Evolutionary conservation across 1,140 invertebrate species (phyloP).

Genomic region (Nomia melanderi): DNA sequence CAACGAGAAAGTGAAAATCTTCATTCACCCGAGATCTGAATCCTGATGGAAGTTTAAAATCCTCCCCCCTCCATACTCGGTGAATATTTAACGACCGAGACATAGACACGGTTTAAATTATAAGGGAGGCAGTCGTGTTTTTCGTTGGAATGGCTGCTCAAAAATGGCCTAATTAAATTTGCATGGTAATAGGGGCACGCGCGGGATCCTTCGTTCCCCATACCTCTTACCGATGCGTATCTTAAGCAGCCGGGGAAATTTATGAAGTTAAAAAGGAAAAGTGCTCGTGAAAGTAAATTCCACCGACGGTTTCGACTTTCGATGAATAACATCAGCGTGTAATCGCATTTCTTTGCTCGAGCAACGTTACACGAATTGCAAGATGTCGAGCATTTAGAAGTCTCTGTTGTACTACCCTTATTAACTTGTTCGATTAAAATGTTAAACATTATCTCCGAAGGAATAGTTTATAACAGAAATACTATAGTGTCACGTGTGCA

Average conservation of each 20-base stretch:
- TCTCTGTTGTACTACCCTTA: too few species aligned
- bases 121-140: constrained; percentile 3
- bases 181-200: constrained; percentile 34
- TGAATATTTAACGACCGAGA: not conserved
- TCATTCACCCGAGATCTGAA: not conserved
- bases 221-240: constrained; percentile 9
- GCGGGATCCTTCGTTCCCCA: not conserved
- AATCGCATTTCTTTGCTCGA: too few species aligned
- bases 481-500: too few species aligned
- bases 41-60: not conserved
- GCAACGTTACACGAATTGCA: not conserved
- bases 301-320: not conserved
- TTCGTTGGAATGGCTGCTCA: not conserved
- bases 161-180: constrained; percentile 45
- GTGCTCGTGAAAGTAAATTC: constrained; percentile 40
- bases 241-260: constrained; percentile 8
- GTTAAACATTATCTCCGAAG: too few species aligned
- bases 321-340: not conserved
- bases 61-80: too few species aligned
- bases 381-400: not conserved
- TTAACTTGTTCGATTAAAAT: too few species aligned
- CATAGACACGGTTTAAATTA: constrained; percentile 1
- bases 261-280: constrained; percentile 17
- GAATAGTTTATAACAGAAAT: too few species aligned
- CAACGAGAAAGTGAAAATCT: too few species aligned